Evolutionary conservation across 92 coral and sea anemone genomes (phyloP).

Genomic region (Zoanthus solanderi): DNA sequence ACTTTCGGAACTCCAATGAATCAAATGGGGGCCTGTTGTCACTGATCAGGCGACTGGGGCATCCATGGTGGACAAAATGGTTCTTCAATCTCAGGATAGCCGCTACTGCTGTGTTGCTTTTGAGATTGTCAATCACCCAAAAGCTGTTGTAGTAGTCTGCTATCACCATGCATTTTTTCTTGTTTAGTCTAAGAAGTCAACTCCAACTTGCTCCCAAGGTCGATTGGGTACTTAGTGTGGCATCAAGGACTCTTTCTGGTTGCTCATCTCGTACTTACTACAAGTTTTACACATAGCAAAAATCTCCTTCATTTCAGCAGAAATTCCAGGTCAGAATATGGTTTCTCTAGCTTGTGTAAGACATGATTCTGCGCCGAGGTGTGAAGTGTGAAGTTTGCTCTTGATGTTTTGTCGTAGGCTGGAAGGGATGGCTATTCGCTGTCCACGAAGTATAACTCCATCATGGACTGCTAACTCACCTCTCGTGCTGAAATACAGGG

Average conservation of each 20-base stretch:
- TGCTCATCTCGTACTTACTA: too few relatives aligned
- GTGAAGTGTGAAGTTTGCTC: not conserved
- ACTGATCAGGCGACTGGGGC: not conserved
- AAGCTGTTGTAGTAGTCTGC: conserved; percentile 25
- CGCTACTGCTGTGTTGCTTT: not conserved
- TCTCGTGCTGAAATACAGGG: not conserved
- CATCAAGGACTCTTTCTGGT: too few relatives aligned
- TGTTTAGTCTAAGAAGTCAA: conserved; percentile 12
- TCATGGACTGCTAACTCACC: not conserved
- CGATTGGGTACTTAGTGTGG: not conserved
- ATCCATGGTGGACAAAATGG: not conserved
- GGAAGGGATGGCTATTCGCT: not conserved
- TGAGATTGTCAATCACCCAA: not conserved
- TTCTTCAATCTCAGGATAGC: not conserved
- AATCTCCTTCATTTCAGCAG: too few relatives aligned
- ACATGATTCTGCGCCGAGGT: conserved; percentile 2
- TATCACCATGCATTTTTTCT: not conserved
- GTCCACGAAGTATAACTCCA: too few relatives aligned
- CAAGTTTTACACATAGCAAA: too few relatives aligned
- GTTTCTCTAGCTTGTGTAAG: not conserved
- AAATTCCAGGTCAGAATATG: conserved; percentile 42
- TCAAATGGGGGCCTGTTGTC: too few relatives aligned
- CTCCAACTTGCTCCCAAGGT: conserved; percentile 35
- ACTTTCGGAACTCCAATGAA: not conserved
- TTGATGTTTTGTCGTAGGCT: too few relatives aligned